phyloP scores from a whole-genome alignment of 2,797 vertebrate genomes.

The Halcyon leucocephala region DNA sequence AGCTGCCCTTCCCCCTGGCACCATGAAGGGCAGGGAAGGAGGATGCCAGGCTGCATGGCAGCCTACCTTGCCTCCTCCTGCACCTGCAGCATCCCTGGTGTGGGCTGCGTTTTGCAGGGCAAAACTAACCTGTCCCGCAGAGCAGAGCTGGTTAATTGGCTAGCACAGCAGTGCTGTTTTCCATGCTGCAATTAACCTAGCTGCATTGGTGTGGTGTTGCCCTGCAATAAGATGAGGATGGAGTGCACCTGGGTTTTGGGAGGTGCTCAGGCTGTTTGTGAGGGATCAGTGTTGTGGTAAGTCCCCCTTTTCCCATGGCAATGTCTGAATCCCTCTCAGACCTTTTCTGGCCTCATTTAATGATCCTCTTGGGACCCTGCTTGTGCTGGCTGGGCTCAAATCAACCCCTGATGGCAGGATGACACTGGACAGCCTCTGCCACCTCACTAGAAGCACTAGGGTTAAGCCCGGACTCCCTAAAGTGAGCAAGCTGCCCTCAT shows the following conservation, averaged over 20 bases:
- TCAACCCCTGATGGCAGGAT: neutral
- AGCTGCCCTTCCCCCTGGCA: neutral
- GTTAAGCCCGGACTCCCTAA: neutral
- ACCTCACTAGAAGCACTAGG: neutral
- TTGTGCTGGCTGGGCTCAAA: neutral
- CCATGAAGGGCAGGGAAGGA: neutral
- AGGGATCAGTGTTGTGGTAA: neutral
- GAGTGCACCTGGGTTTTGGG: neutral
- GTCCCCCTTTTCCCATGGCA: neutral
- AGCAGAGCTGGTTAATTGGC: neutral
- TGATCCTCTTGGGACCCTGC: neutral
- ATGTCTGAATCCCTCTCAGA: neutral
- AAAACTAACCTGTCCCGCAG: neutral
- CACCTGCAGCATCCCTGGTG: neutral
- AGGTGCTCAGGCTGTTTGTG: neutral
- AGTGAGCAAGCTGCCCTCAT: neutral
- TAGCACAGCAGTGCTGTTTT: neutral
- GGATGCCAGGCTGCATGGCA: neutral
- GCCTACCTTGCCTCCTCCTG: neutral
- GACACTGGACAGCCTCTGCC: neutral
- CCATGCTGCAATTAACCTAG: neutral
- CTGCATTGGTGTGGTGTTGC: neutral
- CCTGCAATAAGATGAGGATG: no score
- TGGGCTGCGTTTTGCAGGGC: neutral
- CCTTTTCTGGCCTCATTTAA: neutral